Base-by-base conservation (phyloP, 2,113 vertebrate genomes). In the Edolisoma coerulescens region DNA sequence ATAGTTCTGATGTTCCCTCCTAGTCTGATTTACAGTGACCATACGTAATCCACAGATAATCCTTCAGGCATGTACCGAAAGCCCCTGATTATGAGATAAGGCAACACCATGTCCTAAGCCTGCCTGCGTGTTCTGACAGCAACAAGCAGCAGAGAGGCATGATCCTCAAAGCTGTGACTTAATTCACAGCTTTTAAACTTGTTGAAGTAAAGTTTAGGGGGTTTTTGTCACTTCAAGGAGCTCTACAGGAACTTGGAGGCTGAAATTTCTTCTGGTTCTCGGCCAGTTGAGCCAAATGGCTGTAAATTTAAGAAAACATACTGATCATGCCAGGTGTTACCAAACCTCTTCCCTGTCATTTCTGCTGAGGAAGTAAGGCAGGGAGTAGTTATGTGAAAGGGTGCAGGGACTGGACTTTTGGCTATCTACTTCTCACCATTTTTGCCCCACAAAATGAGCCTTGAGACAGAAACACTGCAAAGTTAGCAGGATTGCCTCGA, bases 401-500 rank as follows among this genome's bases (percentile, higher is more conserved):
- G 13, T n/a, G 19, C 21, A 71, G 22, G 27, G 6, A 12, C 8
- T 52, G 56, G 65, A 42, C 45, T 76, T 93, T 54, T 8, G 27
- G 14, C 22, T 54, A 1, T 17, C 10, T 89, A 1, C 7, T 73
- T 42, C 56, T 47, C 69, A 30, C 37, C 17, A 19, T 39, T 76
- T 93, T 84, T 60, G 17, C 15, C 7, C 17, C 26, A 24, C 9
- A 47, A 60, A 89, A 89, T 1, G 6, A 81, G 8, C 15, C 33
- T 77, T 59, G 42, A 42, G 8, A 33, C 42, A 54, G 59, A 88
- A 56, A 22, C 13, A 52, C 10, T n/a, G 26, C 22, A 76, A 64
- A 39, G 16, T 26, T 76, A 28, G 3, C 16, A 54, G n/a, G 30
- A 53, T 69, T 85, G 20, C 33, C 44, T 54, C 0, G 0, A 26